Evolutionary conservation across 2,797 vertebrate species (phyloP).

Genomic region (Enteromius viviparus): DNA sequence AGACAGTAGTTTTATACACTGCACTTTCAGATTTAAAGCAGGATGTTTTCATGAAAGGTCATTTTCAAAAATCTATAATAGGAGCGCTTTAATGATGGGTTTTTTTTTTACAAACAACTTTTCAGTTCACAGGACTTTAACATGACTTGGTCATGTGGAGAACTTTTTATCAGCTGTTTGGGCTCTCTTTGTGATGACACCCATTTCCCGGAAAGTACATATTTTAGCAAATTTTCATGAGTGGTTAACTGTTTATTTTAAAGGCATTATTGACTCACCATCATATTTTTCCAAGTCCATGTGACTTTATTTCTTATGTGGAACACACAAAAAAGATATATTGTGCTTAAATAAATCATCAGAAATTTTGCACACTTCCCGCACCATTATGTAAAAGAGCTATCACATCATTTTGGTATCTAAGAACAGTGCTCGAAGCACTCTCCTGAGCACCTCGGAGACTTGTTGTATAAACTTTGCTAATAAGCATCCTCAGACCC

Average conservation of each 20-base stretch:
- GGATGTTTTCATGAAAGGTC: no score
- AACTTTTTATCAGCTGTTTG: neutral
- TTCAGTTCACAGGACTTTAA: neutral
- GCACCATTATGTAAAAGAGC: neutral
- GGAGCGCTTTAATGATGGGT: neutral
- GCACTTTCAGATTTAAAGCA: no score
- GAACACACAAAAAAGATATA: neutral
- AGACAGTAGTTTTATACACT: no score
- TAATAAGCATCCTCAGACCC: constrained; percentile 32
- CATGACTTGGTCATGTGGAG: neutral
- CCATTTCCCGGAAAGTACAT: neutral
- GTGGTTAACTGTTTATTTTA: neutral
- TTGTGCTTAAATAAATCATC: neutral
- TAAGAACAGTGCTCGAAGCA: constrained; percentile 4
- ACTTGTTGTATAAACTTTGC: constrained; percentile 40
- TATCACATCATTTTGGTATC: neutral
- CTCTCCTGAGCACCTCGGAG: constrained; percentile 12
- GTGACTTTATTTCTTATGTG: neutral
- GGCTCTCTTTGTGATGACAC: neutral
- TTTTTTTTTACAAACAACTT: neutral
- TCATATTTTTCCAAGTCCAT: neutral
- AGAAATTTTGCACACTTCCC: neutral
- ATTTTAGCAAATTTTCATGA: neutral
- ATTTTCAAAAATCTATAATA: no score
- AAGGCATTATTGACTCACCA: neutral